A percentile compares a stretch with the other conserved stretches of the same genome.
phyloP scores from a whole-genome alignment of 2,113 vertebrate genomes.

The Aviceda subcristata region DNA sequence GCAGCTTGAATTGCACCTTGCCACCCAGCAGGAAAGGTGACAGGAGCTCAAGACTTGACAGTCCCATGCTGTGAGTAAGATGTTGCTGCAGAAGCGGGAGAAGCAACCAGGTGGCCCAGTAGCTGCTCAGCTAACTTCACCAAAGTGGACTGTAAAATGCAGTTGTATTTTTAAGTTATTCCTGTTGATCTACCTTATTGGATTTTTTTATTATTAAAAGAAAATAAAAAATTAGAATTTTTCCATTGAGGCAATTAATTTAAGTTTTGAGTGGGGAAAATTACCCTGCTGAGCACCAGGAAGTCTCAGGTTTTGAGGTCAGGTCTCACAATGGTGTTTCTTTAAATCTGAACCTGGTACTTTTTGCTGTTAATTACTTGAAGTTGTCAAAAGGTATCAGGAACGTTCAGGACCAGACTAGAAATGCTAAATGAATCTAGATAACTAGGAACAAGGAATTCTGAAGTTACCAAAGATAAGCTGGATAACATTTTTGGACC shows the following conservation, averaged over 20 bases:
- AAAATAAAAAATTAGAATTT: background rate
- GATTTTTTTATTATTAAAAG: background rate
- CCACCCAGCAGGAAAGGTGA: slow-evolving; percentile 14
- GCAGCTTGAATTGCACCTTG: background rate
- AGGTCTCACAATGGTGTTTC: background rate
- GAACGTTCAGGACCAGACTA: background rate
- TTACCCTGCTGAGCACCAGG: background rate
- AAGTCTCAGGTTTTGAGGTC: background rate
- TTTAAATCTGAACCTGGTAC: background rate
- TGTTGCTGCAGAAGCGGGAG: background rate
- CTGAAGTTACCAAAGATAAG: background rate
- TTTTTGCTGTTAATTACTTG: background rate
- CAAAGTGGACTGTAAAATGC: background rate
- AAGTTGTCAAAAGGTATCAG: background rate
- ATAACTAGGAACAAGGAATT: background rate
- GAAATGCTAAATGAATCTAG: background rate
- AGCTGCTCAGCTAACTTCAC: background rate
- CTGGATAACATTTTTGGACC: background rate
- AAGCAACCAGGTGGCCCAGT: background rate
- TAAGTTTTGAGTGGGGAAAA: background rate
- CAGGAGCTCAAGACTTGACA: background rate
- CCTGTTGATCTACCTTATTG: background rate
- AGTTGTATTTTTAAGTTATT: background rate
- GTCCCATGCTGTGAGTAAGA: background rate
- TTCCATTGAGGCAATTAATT: background rate